These are phyloP conservation scores for Antitype chi DNA, from an alignment of 2,888 invertebrate genomes.

Conservation along the genomic window DNA sequence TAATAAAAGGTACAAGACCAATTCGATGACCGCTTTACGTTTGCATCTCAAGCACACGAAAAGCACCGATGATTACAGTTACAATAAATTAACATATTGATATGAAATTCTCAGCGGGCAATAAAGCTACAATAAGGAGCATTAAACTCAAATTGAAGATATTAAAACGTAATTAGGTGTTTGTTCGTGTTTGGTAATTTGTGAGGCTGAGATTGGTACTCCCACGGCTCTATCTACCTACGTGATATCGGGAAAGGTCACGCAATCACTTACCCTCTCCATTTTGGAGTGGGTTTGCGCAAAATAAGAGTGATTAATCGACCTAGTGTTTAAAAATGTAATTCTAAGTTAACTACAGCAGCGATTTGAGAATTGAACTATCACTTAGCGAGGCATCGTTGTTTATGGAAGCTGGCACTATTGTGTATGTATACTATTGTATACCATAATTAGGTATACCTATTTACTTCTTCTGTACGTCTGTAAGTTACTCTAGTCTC, in stretches of 20 bases:
- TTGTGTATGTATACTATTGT: background rate
- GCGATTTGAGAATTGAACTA: background rate
- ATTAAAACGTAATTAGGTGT: conserved; percentile 52
- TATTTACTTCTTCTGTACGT: too few relatives aligned
- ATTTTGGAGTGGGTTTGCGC: conserved; percentile 39
- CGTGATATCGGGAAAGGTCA: conserved; percentile 53
- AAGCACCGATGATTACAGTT: conserved; percentile 25
- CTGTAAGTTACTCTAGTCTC: too few relatives aligned
- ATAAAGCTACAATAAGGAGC: conserved; percentile 33
- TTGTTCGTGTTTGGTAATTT: conserved; percentile 50
- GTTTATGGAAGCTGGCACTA: background rate
- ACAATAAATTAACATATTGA: conserved; percentile 54
- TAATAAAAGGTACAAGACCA: conserved; percentile 30
- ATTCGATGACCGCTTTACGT: conserved; percentile 22
- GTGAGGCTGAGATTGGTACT: conserved; percentile 47
- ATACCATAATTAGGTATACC: background rate
- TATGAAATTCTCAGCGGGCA: conserved; percentile 48
- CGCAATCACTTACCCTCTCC: conserved; percentile 51
- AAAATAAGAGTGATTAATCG: conserved; percentile 24
- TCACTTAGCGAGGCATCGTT: background rate
- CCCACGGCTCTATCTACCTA: conserved; percentile 59
- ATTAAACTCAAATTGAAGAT: conserved; percentile 46
- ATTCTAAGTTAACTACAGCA: background rate
- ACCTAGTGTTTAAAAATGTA: conserved; percentile 15
- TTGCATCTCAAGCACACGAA: conserved; percentile 32